phyloP scores from a whole-genome alignment of 2,113 vertebrate genomes.

The Bagarius yarrelli region DNA sequence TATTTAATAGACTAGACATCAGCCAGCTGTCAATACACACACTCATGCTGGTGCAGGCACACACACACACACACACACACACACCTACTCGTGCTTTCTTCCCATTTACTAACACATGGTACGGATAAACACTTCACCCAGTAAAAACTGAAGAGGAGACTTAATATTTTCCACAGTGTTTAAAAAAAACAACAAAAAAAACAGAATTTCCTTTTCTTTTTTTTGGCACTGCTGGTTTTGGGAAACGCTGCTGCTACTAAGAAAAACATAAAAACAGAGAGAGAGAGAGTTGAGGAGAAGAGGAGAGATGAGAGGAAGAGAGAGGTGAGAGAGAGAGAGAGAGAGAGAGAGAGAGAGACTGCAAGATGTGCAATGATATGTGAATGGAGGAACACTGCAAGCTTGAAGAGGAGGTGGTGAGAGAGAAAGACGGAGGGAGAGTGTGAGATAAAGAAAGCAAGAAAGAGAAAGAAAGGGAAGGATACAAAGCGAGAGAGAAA shows the following conservation, averaged over 20 bases:
- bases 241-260: constrained; percentile 25
- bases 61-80: constrained; percentile 10
- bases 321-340: too few species aligned
- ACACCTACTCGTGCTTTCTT: constrained; percentile 1
- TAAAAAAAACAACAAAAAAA: constrained; percentile 46
- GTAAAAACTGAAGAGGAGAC: constrained; percentile 16
- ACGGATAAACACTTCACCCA: constrained; percentile 21
- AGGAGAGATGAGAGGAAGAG: too few species aligned
- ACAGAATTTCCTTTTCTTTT: neutral
- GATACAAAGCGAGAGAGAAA: neutral
- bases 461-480: neutral
- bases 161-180: constrained; percentile 31
- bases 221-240: neutral
- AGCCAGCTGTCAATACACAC: constrained; percentile 18
- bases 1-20: constrained; percentile 14
- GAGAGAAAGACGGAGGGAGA: neutral
- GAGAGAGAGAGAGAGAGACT: neutral
- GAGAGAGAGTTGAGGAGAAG: too few species aligned
- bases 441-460: neutral
- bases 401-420: constrained; percentile 8
- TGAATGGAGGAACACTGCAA: constrained; percentile 45
- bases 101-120: constrained; percentile 24
- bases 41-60: neutral
- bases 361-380: constrained; percentile 38
- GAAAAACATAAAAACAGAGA: neutral